These are phyloP conservation scores for Ancistrus triradiatus DNA, from an alignment of 2,113 vertebrate genomes.

Conservation along the genomic window DNA sequence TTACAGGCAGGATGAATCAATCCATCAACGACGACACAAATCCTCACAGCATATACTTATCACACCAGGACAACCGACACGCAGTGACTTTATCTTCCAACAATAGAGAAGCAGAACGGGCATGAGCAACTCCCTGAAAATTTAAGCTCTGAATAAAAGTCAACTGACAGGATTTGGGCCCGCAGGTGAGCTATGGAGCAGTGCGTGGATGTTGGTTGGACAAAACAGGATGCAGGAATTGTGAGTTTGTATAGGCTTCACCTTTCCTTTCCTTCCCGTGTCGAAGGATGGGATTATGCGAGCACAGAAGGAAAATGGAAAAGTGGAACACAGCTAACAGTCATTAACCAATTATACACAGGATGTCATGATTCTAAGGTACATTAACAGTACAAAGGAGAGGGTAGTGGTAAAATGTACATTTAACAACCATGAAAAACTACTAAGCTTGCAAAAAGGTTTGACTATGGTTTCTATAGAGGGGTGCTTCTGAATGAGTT, in stretches of 20 bases:
- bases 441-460: conserved; percentile 29
- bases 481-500: conserved; percentile 23
- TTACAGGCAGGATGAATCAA: conserved; percentile 22
- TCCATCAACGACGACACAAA: conserved; percentile 30
- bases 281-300: conserved; percentile 53
- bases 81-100: conserved; percentile 9
- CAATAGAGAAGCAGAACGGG: conserved; percentile 7
- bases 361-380: conserved; percentile 13
- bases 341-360: conserved; percentile 19
- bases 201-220: conserved; percentile 46
- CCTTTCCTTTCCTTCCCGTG: conserved; percentile 57
- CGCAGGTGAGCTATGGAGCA: conserved; percentile 20
- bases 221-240: conserved; percentile 55
- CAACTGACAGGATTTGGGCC: conserved; percentile 13
- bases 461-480: conserved; percentile 19
- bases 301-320: conserved; percentile 26
- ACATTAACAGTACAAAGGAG: not conserved
- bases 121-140: conserved; percentile 1
- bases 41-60: conserved; percentile 24
- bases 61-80: conserved; percentile 14
- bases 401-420: conserved; percentile 10
- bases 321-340: conserved; percentile 28
- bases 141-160: conserved; percentile 12
- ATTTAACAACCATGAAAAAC: conserved; percentile 39
- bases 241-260: conserved; percentile 55